Evolutionary conservation across 1,140 invertebrate species (phyloP), one percentile per base, ranked within the genome.

Genomic region (Delia radicum): DNA sequence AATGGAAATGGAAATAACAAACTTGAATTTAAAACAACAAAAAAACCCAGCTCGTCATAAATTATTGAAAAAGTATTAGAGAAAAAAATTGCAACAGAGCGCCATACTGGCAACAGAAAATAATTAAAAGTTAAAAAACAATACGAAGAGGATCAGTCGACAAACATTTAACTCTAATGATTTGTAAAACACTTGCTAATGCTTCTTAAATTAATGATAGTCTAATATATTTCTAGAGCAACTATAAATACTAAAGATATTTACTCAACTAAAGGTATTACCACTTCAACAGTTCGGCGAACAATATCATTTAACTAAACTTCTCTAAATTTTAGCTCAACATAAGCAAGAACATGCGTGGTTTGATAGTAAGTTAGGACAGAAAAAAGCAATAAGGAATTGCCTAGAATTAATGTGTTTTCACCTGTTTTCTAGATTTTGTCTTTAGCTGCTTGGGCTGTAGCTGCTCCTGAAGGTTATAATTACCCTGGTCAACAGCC

Each of bases 261-360:
- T 69, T 37, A 37, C 18, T 29, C 24, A 37, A n/a, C 21, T 10
- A 33, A 33, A 69, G 29, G 71, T 42, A 75, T 46, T 42, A 26
- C 72, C 29, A 69, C 27, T 69, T 31, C 28, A 67, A 62, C 74
- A 29, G 76, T 75, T 77, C 74, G 75, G 42, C 48, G 73, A 77
- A 37, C 76, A 77, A 28, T 74, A 77, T 42, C 55, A 42, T 69
- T n/a, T 62, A 74, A 18, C 24, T 28, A 73, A 73, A 55, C 48
- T 55, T 13, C n/a, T 27, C 46, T 21, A 73, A 73, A 21, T 26
- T 26, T 26, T 21, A 33, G 13, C 18, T 21, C 26, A 69, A 69
- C 15, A 33, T 33, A 69, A 75, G 77, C 61, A 69, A 13, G 71
- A 77, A 74, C 74, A 77, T 77, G 77, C 77, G 77, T 77, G 74